Percentiles rank a stretch among this genome's conserved stretches.
Evolutionary conservation across 2,113 vertebrate species (phyloP).

Genomic region (Cervus canadensis): DNA sequence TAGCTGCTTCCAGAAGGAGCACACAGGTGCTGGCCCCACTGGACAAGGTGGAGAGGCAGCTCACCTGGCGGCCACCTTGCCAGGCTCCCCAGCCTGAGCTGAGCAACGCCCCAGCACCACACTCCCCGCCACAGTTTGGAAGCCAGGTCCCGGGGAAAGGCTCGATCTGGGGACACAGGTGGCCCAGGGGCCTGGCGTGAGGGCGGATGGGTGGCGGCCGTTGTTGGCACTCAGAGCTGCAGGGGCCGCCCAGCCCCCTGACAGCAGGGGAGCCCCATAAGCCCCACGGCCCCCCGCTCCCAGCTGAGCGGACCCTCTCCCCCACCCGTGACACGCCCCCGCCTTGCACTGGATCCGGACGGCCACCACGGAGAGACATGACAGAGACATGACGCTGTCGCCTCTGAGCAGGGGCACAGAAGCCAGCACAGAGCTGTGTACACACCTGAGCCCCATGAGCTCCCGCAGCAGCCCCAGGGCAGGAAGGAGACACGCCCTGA

Average conservation of each 20-base stretch:
- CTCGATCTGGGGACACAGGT: background rate
- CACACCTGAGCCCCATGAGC: background rate
- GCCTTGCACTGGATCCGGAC: background rate
- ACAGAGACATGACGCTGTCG: accelerated
- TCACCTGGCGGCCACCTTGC: background rate
- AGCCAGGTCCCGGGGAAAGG: background rate
- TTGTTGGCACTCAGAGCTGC: background rate
- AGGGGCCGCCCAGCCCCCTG: background rate
- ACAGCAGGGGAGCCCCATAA: background rate
- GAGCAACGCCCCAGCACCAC: background rate
- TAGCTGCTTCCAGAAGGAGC: background rate
- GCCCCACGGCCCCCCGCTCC: accelerated
- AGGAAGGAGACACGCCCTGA: background rate
- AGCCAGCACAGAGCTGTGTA: background rate
- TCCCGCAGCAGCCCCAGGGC: background rate
- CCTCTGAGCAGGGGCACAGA: background rate
- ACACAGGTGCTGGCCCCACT: background rate
- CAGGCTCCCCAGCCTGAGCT: background rate
- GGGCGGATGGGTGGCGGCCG: accelerated
- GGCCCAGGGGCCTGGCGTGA: background rate
- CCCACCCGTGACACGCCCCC: background rate
- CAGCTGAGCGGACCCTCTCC: too few relatives aligned
- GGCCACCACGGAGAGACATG: accelerated
- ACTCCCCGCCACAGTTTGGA: accelerated
- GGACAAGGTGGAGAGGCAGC: too few relatives aligned